These are phyloP conservation scores for Rhinophrynus dorsalis DNA, from an alignment of 2,797 vertebrate species.

Conservation along the genomic window DNA sequence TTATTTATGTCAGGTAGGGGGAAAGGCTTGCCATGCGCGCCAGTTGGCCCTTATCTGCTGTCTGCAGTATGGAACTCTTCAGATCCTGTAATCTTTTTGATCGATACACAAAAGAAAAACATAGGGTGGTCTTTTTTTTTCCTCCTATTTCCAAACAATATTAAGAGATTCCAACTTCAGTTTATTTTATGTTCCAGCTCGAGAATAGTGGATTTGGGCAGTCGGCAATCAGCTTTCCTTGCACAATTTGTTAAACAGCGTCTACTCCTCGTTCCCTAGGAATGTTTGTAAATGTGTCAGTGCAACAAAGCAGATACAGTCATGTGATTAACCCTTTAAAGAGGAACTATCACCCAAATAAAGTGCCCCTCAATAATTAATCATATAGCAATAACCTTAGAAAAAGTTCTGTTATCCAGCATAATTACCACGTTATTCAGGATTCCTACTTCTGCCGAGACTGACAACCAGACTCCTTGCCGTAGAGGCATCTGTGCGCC, in stretches of 20 bases:
- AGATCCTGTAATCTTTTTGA: neutral
- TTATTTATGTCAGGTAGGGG: neutral
- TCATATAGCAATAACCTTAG: no score
- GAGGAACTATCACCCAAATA: no score
- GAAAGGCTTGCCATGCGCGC: no score
- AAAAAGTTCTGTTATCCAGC: no score
- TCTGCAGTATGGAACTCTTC: neutral
- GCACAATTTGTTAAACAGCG: constrained; percentile 18
- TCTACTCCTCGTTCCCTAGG: constrained; percentile 9
- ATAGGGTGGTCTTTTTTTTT: constrained; percentile 2
- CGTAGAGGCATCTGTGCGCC: no score
- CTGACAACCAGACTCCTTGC: no score
- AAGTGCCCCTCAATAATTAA: no score
- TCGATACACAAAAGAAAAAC: constrained; percentile 1
- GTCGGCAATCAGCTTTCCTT: constrained; percentile 13
- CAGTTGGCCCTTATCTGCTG: neutral
- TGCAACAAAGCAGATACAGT: constrained; percentile 23
- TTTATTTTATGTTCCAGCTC: neutral
- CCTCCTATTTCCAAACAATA: neutral
- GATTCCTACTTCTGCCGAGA: no score
- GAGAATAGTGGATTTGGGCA: neutral
- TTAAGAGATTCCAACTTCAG: neutral
- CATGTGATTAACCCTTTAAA: no score
- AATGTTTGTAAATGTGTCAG: constrained; percentile 42
- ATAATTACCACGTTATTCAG: no score